Conservation (phyloP, 2,113 vertebrate genomes). For the Acrocephalus kingi region DNA sequence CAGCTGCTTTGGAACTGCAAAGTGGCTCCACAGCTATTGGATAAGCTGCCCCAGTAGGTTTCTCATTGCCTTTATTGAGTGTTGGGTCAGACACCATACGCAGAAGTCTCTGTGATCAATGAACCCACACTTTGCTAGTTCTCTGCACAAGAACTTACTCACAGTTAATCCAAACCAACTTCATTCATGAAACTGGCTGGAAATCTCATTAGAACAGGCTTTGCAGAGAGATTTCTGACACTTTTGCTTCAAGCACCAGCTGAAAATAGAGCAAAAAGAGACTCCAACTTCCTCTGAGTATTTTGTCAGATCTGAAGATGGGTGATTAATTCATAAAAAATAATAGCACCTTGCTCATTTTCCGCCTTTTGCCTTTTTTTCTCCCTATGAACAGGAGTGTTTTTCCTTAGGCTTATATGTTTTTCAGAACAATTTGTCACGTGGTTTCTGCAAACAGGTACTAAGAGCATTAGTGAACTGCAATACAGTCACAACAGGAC, state of each 20-base stretch:
- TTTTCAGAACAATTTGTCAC: neutral
- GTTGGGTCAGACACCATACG: neutral
- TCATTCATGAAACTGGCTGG: slow-evolving; percentile 39
- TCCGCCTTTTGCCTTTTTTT: neutral
- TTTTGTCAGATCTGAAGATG: neutral
- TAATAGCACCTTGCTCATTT: neutral
- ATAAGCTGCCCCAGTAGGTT: neutral
- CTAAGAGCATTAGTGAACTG: neutral
- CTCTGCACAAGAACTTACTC: slow-evolving; percentile 4
- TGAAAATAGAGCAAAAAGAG: slow-evolving; percentile 17
- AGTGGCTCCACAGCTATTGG: neutral
- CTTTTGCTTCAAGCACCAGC: neutral
- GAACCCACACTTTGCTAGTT: neutral
- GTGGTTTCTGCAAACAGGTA: neutral
- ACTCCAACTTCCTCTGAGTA: neutral
- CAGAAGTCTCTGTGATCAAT: neutral
- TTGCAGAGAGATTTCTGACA: slow-evolving; percentile 32
- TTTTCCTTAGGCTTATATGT: neutral
- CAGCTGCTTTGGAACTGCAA: neutral
- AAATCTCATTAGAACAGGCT: slow-evolving; percentile 29
- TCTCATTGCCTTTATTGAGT: slow-evolving; percentile 9
- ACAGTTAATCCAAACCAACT: slow-evolving; percentile 19
- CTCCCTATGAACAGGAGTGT: neutral
- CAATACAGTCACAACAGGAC: neutral
- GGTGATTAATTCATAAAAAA: neutral